phyloP scores from a whole-genome alignment of 2,113 vertebrate species.

The Percopsis transmontana region DNA sequence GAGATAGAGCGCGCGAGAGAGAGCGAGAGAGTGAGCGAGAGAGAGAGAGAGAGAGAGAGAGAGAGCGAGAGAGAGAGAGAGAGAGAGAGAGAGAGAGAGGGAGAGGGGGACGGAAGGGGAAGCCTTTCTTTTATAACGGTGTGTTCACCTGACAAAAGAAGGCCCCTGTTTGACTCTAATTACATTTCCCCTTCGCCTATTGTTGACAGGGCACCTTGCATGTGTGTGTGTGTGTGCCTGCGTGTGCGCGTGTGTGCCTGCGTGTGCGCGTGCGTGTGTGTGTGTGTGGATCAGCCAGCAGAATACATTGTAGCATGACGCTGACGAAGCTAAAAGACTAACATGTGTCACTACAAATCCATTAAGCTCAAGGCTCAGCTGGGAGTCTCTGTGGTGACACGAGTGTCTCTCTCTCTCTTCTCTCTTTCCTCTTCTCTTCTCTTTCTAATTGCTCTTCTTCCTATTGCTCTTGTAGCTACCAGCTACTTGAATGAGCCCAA shows the following conservation, averaged over 20 bases:
- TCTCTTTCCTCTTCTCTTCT: not conserved
- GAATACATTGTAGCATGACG: not conserved
- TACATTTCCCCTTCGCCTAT: constrained; percentile 77
- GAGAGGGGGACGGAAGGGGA: constrained; percentile 54
- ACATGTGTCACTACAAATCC: not conserved
- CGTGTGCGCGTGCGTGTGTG: not conserved
- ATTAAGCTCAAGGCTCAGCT: not conserved
- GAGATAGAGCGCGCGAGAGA: constrained; percentile 23
- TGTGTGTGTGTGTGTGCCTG: not conserved
- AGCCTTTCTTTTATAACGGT: constrained; percentile 75
- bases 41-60: not conserved
- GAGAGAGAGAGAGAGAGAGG: constrained; percentile 43
- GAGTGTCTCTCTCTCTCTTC: not conserved
- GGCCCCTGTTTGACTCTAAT: constrained; percentile 69
- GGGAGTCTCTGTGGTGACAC: not conserved
- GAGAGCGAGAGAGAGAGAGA: constrained; percentile 46
- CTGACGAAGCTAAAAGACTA: not conserved
- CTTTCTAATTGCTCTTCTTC: not conserved
- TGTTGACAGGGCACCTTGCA: constrained; percentile 65
- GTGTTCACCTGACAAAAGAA: constrained; percentile 70
- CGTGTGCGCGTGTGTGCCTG: not conserved
- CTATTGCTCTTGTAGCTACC: not conserved
- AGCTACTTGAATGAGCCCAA: not conserved
- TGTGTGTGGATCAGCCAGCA: not conserved
- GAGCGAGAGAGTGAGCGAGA: not conserved